These are phyloP conservation scores for Aurelia aurita DNA, from an alignment of 30 jellyfish, hydroid and myxozoan genomes.

Conservation along the genomic window DNA sequence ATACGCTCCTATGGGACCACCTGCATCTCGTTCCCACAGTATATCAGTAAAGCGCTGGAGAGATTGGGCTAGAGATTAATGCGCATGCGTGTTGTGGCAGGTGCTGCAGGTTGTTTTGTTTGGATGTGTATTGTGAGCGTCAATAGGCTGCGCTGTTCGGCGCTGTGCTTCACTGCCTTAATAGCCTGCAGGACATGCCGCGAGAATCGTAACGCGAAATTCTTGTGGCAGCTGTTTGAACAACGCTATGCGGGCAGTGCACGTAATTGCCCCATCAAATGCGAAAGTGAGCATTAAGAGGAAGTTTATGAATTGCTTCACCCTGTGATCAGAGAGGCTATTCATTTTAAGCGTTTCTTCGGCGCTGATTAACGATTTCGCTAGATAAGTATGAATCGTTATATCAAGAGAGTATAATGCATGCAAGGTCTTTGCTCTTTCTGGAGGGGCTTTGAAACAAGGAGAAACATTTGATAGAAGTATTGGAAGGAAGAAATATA, in stretches of 20 bases:
- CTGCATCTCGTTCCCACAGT: constrained; percentile 91
- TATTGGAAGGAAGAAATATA: too few relatives aligned
- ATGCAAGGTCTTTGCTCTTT: too few relatives aligned
- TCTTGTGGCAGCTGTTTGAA: constrained; percentile 56
- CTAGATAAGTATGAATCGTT: too few relatives aligned
- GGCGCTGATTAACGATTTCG: too few relatives aligned
- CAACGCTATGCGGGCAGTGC: constrained; percentile 33
- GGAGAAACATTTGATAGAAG: too few relatives aligned
- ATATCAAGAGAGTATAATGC: too few relatives aligned
- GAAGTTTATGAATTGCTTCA: too few relatives aligned
- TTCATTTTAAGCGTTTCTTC: too few relatives aligned
- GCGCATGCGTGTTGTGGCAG: constrained; percentile 90
- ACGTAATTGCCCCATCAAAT: constrained; percentile 10
- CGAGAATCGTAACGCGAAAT: constrained; percentile 46
- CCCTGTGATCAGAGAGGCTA: too few relatives aligned
- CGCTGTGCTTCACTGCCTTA: constrained; percentile 88
- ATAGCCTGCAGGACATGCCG: constrained; percentile 74
- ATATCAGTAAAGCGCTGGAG: constrained; percentile 67
- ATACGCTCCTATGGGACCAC: constrained; percentile 87
- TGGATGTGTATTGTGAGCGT: constrained; percentile 79
- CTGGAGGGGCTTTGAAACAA: too few relatives aligned
- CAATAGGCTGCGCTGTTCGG: constrained; percentile 80
- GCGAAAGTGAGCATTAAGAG: too few relatives aligned
- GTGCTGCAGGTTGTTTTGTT: constrained; percentile 93
- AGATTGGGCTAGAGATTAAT: constrained; percentile 47